A percentile compares a stretch with the other conserved stretches of the same genome.
phyloP scores from a whole-genome alignment of 1,140 invertebrate species.

The Odontomachus brunneus region DNA sequence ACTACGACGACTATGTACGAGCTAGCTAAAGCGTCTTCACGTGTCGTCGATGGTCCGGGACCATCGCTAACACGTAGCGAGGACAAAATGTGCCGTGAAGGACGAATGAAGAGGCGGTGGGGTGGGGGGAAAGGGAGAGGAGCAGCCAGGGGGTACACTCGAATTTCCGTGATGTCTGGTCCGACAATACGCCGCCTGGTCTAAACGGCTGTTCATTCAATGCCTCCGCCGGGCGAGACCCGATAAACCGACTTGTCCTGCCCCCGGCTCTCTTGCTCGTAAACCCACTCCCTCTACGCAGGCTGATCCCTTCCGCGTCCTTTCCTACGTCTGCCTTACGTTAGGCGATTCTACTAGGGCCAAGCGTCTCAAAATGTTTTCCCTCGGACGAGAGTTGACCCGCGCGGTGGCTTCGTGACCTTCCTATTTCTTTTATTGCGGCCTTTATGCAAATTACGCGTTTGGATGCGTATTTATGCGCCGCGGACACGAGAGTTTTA shows the following conservation, averaged over 20 bases:
- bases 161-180: conserved; percentile 72
- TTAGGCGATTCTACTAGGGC: conserved; percentile 1
- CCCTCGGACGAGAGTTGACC: not conserved
- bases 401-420: not conserved
- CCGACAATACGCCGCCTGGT: conserved; percentile 74
- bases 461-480: not conserved
- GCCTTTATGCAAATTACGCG: conserved; percentile 62
- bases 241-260: conserved; percentile 78
- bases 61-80: conserved; percentile 26
- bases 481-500: not conserved
- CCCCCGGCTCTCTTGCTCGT: conserved; percentile 74
- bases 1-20: conserved; percentile 18
- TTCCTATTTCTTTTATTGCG: conserved; percentile 46
- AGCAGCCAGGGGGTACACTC: conserved; percentile 41
- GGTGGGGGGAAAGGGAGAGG: no score
- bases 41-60: conserved; percentile 21
- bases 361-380: conserved; percentile 4
- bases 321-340: not conserved
- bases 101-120: not conserved
- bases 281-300: conserved; percentile 61
- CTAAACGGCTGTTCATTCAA: conserved; percentile 77
- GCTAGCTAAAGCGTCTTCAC: conserved; percentile 38
- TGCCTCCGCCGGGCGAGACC: conserved; percentile 70
- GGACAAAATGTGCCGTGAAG: conserved; percentile 18
- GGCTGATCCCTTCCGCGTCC: conserved; percentile 8